Percentiles rank a stretch among this genome's conserved stretches.
These are phyloP conservation scores for Ormyrus thymus DNA, from an alignment of 2,888 invertebrate genomes.

Conservation along the genomic window DNA sequence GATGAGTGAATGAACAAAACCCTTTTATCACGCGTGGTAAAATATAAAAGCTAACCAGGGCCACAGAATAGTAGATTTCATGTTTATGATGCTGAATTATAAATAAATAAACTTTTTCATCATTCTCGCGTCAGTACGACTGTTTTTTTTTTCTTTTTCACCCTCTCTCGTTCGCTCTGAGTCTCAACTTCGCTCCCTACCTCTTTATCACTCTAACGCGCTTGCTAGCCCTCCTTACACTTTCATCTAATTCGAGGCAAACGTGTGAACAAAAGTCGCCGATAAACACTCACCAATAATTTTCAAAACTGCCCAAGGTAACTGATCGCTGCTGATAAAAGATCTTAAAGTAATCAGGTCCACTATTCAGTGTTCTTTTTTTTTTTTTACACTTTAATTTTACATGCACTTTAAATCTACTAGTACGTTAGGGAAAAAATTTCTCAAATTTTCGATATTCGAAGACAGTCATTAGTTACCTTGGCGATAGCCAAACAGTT, in stretches of 20 bases:
- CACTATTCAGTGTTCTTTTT: too few species aligned
- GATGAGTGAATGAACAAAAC: not conserved
- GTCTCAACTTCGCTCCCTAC: conserved; percentile 24
- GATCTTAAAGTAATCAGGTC: too few species aligned
- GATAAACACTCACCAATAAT: conserved; percentile 13
- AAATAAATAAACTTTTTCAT: conserved; percentile 45
- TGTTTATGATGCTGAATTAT: conserved; percentile 6
- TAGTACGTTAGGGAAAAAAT: too few species aligned
- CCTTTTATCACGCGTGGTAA: conserved; percentile 6
- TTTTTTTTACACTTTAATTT: too few species aligned
- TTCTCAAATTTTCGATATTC: not conserved
- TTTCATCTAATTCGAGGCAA: conserved; percentile 21
- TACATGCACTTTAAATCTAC: too few species aligned
- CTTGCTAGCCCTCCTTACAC: not conserved
- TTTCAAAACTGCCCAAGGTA: conserved; percentile 18
- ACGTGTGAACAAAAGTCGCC: conserved; percentile 45
- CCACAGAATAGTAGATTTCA: conserved; percentile 11
- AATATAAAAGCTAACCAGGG: conserved; percentile 32
- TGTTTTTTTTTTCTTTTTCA: conserved; percentile 28
- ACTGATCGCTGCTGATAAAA: conserved; percentile 15
- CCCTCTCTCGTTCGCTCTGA: conserved; percentile 33
- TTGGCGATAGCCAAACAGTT: conserved; percentile 19
- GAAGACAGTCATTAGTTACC: conserved; percentile 20
- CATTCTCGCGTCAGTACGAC: conserved; percentile 50
- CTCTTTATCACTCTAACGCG: conserved; percentile 1